Conservation (phyloP, 2,888 invertebrate species). For the Caenorhabditis panamensis region DNA sequence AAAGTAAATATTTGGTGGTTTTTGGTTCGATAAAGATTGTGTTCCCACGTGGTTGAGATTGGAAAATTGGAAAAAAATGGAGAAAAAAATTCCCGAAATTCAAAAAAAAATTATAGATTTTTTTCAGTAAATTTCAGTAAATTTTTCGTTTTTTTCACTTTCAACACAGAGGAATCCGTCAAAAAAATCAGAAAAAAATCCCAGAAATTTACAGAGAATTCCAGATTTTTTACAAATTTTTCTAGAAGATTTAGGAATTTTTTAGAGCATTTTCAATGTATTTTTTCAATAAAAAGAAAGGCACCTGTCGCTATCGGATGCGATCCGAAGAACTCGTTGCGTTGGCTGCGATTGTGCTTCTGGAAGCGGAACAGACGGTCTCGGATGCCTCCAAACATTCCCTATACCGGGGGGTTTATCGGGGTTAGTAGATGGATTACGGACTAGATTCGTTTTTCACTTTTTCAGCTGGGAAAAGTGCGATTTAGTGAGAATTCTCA, state of each 20-base stretch:
- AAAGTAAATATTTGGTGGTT: not conserved
- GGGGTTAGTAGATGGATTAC: not conserved
- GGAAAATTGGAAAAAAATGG: not conserved
- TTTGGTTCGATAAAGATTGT: not conserved
- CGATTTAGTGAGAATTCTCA: not conserved
- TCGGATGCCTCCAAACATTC: conserved; percentile 61
- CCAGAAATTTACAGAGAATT: not conserved
- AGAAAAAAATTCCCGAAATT: not conserved
- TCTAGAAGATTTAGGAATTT: no score
- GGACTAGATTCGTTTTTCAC: not conserved
- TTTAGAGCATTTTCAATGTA: not conserved
- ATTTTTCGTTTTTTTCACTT: no score
- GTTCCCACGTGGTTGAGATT: not conserved
- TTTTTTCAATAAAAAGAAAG: no score
- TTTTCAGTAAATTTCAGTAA: no score
- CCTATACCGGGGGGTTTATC: not conserved
- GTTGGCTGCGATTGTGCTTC: conserved; percentile 42
- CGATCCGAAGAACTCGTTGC: conserved; percentile 51
- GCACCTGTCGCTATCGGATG: conserved; percentile 27
- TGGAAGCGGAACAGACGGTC: conserved; percentile 49
- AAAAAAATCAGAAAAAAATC: no score
- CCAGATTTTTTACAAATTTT: no score
- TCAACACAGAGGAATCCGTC: no score
- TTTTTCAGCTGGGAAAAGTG: not conserved
- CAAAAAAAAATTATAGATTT: not conserved